These are phyloP conservation scores for Ctenodactylus gundi DNA, from an alignment of 2,113 vertebrate species.

Conservation along the genomic window DNA sequence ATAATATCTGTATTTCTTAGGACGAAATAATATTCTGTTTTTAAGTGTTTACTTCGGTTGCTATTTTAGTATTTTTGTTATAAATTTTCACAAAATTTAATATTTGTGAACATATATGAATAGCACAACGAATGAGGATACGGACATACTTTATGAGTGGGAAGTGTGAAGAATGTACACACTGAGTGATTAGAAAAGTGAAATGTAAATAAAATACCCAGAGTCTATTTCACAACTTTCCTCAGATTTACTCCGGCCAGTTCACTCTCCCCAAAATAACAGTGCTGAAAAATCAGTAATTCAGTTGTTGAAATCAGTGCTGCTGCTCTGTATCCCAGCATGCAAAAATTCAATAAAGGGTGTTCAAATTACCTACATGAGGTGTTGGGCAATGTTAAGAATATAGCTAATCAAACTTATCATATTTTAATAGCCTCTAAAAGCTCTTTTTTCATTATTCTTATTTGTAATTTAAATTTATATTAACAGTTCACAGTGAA, in stretches of 20 bases:
- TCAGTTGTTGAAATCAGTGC: constrained; percentile 70
- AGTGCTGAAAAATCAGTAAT: constrained; percentile 65
- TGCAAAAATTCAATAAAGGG: constrained; percentile 79
- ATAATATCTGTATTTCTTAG: neutral
- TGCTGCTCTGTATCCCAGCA: constrained; percentile 68
- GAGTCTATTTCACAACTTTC: neutral
- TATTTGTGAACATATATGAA: neutral
- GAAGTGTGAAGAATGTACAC: neutral
- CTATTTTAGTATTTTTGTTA: too few relatives aligned
- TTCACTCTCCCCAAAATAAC: neutral
- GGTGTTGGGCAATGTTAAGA: constrained; percentile 71
- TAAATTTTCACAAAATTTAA: constrained; percentile 1
- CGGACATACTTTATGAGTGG: neutral
- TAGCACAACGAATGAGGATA: neutral
- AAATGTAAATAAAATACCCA: neutral
- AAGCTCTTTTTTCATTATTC: constrained; percentile 75
- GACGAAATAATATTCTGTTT: neutral
- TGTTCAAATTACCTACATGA: constrained; percentile 82
- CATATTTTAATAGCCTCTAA: constrained; percentile 77
- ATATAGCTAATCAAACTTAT: constrained; percentile 82
- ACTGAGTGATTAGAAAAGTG: neutral
- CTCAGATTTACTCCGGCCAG: rapidly evolving
- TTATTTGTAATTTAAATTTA: constrained; percentile 80
- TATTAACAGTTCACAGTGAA: constrained; percentile 78
- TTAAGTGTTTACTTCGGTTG: neutral